Percentiles rank a stretch among this genome's conserved stretches.
These are phyloP conservation scores for Drosophila diplacantha DNA, from an alignment of 2,888 invertebrate genomes.

Conservation along the genomic window DNA sequence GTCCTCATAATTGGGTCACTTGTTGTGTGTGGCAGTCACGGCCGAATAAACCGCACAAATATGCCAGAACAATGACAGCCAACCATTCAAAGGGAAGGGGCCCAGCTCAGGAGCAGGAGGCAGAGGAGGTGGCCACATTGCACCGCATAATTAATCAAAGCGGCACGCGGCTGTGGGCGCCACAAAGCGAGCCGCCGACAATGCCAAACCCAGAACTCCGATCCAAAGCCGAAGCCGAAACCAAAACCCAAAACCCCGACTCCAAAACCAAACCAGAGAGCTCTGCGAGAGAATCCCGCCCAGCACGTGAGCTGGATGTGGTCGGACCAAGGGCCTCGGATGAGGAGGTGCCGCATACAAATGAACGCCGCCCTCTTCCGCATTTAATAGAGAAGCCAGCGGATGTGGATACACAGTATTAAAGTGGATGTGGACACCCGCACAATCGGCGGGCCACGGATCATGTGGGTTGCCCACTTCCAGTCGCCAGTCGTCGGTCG, in stretches of 20 bases:
- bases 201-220: slow-evolving; percentile 35
- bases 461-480: slow-evolving; percentile 59
- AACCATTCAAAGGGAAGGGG: slow-evolving; percentile 22
- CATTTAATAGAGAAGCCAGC: slow-evolving; percentile 58
- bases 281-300: slow-evolving; percentile 44
- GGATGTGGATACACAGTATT: slow-evolving; percentile 54
- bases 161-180: slow-evolving; percentile 68
- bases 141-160: slow-evolving; percentile 66
- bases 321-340: slow-evolving; percentile 1
- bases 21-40: slow-evolving; percentile 25
- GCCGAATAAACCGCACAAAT: slow-evolving; percentile 17
- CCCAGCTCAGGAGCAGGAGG: slow-evolving; percentile 1
- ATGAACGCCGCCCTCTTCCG: slow-evolving; percentile 68
- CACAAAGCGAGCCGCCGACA: slow-evolving; percentile 65
- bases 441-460: slow-evolving; percentile 36
- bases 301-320: slow-evolving; percentile 36
- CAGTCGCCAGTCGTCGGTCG: slow-evolving; percentile 15
- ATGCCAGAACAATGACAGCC: slow-evolving; percentile 30
- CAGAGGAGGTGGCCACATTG: slow-evolving; percentile 37
- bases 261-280: slow-evolving; percentile 21
- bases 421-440: slow-evolving; percentile 46
- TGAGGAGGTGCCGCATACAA: slow-evolving; percentile 53
- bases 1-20: slow-evolving; percentile 30
- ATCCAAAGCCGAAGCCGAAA: slow-evolving; percentile 19
- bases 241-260: slow-evolving; percentile 20